These are phyloP conservation scores for Drosophila lowei DNA, from an alignment of 1,140 invertebrate species.

Conservation along the genomic window DNA sequence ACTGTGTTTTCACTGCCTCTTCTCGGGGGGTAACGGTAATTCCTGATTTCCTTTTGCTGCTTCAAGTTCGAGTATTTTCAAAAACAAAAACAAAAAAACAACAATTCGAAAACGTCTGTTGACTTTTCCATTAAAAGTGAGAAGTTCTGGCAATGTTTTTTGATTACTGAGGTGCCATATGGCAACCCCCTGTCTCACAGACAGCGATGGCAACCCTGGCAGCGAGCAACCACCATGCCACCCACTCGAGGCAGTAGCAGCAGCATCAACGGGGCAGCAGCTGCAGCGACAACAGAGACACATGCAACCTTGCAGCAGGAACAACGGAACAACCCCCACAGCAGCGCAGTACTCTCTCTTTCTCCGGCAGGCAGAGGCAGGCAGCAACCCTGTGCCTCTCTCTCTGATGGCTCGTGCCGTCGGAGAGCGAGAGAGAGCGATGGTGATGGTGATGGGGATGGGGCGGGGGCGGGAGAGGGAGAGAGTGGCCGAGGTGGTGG, in stretches of 20 bases:
- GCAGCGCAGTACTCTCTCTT: not conserved
- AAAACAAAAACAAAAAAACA: no score
- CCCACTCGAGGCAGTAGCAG: conserved; percentile 10
- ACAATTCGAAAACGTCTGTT: no score
- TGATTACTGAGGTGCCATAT: no score
- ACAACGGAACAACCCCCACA: conserved; percentile 45
- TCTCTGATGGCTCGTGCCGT: conserved; percentile 4
- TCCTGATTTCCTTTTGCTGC: no score
- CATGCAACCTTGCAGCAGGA: conserved; percentile 63
- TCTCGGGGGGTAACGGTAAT: no score
- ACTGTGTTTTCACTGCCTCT: no score
- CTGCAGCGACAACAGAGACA: conserved; percentile 10
- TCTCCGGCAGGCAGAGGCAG: not conserved
- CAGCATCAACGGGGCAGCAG: conserved; percentile 50
- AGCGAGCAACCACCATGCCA: conserved; percentile 35
- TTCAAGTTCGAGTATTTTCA: no score
- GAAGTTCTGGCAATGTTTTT: no score
- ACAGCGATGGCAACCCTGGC: conserved; percentile 46
- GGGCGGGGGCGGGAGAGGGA: conserved; percentile 4
- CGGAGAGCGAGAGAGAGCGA: conserved; percentile 13
- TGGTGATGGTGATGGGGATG: not conserved
- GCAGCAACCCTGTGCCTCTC: conserved; percentile 1
- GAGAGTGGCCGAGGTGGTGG: conserved; percentile 28
- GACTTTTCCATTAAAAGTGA: no score
- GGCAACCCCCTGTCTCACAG: not conserved